Percentiles rank a stretch among this genome's conserved stretches.
phyloP scores from a whole-genome alignment of 2,797 vertebrate species.

The Orestias chungarensis region DNA sequence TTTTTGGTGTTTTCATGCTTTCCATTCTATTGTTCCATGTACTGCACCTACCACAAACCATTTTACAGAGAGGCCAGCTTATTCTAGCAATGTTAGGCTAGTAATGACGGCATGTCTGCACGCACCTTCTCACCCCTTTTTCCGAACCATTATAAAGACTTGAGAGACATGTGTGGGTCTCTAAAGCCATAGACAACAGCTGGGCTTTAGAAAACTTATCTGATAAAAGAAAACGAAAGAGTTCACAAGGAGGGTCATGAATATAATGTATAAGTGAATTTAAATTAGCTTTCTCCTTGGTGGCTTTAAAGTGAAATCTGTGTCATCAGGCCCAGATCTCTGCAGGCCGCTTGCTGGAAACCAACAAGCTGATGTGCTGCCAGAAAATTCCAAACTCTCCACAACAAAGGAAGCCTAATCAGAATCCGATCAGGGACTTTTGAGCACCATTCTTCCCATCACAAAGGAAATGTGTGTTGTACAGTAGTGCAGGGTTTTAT shows the following conservation, averaged over 20 bases:
- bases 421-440: slow-evolving; percentile 35
- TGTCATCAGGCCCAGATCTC: slow-evolving; percentile 28
- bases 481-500: slow-evolving; percentile 22
- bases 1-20: neutral
- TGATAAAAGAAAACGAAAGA: slow-evolving; percentile 37
- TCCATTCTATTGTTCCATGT: neutral
- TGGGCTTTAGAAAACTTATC: slow-evolving; percentile 54
- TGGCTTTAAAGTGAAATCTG: slow-evolving; percentile 26
- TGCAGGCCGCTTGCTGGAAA: slow-evolving; percentile 32
- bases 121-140: slow-evolving; percentile 5
- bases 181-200: slow-evolving; percentile 39
- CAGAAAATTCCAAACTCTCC: slow-evolving; percentile 35
- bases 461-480: slow-evolving; percentile 21
- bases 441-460: slow-evolving; percentile 32
- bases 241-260: slow-evolving; percentile 6
- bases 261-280: too few relatives aligned
- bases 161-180: slow-evolving; percentile 30
- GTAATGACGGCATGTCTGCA: slow-evolving; percentile 34
- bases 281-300: slow-evolving; percentile 17
- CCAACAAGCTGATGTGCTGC: slow-evolving; percentile 25
- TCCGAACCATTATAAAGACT: slow-evolving; percentile 19
- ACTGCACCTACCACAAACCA: slow-evolving; percentile 5
- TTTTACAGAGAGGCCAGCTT: neutral
- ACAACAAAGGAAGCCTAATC: slow-evolving; percentile 35
- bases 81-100: slow-evolving; percentile 4